Evolutionary conservation across 2,888 invertebrate species (phyloP).

Genomic region (Dryococelus australis): DNA sequence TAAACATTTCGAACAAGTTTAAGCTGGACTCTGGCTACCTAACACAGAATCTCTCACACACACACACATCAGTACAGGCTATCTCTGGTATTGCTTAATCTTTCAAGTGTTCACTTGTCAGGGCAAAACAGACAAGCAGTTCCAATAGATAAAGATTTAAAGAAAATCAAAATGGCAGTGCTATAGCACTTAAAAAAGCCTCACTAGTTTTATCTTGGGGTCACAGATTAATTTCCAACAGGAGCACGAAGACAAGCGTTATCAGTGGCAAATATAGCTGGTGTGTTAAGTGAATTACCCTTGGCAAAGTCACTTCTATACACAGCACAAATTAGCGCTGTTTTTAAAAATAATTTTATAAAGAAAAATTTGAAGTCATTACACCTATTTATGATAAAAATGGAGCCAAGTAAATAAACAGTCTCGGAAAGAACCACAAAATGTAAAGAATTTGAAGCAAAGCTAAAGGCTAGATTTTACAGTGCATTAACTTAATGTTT

Average conservation of each 20-base stretch:
- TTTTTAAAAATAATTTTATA: not conserved
- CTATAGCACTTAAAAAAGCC: not conserved
- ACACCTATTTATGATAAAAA: too few relatives aligned
- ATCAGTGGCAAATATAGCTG: not conserved
- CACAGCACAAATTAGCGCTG: not conserved
- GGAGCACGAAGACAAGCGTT: not conserved
- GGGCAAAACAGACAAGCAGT: not conserved
- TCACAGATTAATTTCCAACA: not conserved
- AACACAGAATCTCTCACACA: not conserved
- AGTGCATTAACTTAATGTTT: too few relatives aligned
- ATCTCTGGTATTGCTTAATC: not conserved
- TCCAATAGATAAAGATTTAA: not conserved
- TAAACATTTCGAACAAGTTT: not conserved
- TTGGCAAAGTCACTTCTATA: not conserved
- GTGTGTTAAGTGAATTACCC: not conserved
- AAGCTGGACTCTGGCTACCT: not conserved
- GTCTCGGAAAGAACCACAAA: too few relatives aligned
- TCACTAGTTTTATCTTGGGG: not conserved
- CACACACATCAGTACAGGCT: not conserved
- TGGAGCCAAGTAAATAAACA: too few relatives aligned
- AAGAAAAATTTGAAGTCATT: too few relatives aligned
- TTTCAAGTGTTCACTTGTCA: not conserved
- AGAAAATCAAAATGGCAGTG: not conserved
- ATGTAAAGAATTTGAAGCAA: too few relatives aligned
- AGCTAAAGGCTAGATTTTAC: too few relatives aligned